phyloP scores from a whole-genome alignment of 2,113 vertebrate species.

The Macaca nemestrina region DNA sequence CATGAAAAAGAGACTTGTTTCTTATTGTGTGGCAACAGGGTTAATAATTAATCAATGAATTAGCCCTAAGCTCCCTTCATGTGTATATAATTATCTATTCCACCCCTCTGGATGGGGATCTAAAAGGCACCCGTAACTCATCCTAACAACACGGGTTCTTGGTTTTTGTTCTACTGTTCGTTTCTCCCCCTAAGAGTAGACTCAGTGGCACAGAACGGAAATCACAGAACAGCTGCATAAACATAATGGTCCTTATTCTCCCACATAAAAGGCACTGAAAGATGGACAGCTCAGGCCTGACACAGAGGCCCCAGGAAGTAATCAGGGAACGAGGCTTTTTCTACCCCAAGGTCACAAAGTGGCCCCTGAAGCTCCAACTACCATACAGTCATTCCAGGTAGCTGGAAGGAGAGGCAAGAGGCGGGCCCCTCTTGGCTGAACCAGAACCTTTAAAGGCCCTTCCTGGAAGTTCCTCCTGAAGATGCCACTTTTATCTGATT shows the following conservation, averaged over 20 bases:
- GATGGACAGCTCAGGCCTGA: background rate
- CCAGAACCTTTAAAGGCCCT: background rate
- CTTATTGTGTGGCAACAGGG: background rate
- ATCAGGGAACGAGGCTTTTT: background rate
- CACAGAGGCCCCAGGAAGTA: too few relatives aligned
- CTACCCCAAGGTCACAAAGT: background rate
- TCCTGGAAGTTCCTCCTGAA: background rate
- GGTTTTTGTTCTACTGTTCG: rapidly evolving
- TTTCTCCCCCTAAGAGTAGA: background rate
- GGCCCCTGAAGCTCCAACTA: too few relatives aligned
- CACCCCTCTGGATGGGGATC: background rate
- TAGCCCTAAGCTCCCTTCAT: background rate
- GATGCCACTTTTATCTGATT: background rate
- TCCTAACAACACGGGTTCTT: background rate
- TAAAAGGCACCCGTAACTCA: background rate
- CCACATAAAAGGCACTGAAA: background rate
- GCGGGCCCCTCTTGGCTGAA: background rate
- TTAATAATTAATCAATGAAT: background rate
- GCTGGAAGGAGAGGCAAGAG: background rate
- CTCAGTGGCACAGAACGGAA: background rate
- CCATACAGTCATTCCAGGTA: background rate
- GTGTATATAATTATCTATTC: rapidly evolving
- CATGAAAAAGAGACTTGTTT: background rate
- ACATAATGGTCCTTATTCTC: background rate
- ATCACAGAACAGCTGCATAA: background rate